Conservation (phyloP, 2,888 invertebrate species). For the Epirrhoe tristata region DNA sequence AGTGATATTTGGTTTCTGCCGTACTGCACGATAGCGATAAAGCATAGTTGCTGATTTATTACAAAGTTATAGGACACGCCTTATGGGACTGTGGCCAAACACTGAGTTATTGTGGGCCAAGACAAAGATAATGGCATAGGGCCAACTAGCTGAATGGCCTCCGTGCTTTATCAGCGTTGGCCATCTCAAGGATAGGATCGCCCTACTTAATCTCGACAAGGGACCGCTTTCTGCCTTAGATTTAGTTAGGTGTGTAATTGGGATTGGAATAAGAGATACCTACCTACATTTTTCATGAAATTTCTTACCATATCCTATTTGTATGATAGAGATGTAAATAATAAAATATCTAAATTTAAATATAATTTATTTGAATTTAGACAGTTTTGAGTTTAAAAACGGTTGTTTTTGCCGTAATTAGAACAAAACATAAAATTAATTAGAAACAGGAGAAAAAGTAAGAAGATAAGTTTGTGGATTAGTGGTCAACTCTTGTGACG, state of each 20-base stretch:
- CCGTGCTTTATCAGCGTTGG: conserved; percentile 44
- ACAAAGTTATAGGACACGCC: conserved; percentile 28
- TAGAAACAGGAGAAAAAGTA: no score
- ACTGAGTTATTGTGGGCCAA: conserved; percentile 35
- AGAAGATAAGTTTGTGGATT: no score
- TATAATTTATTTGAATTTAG: no score
- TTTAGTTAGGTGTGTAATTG: conserved; percentile 36
- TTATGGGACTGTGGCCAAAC: conserved; percentile 42
- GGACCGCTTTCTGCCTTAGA: conserved; percentile 31
- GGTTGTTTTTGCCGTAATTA: no score
- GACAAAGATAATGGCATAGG: conserved; percentile 42
- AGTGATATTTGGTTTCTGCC: conserved; percentile 29
- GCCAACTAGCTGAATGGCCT: conserved; percentile 36
- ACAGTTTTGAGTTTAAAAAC: no score
- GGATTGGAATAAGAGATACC: conserved; percentile 6
- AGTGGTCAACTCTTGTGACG: no score
- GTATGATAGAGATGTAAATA: no score
- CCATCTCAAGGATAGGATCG: conserved; percentile 41
- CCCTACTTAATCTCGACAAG: conserved; percentile 37
- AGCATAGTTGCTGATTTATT: conserved; percentile 29
- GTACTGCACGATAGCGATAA: conserved; percentile 9
- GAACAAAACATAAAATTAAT: no score
- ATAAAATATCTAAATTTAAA: no score
- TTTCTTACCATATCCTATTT: no score
- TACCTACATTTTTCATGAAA: no score